These are phyloP conservation scores for Homarus gammarus DNA, from an alignment of 2,888 invertebrate species.

Conservation along the genomic window DNA sequence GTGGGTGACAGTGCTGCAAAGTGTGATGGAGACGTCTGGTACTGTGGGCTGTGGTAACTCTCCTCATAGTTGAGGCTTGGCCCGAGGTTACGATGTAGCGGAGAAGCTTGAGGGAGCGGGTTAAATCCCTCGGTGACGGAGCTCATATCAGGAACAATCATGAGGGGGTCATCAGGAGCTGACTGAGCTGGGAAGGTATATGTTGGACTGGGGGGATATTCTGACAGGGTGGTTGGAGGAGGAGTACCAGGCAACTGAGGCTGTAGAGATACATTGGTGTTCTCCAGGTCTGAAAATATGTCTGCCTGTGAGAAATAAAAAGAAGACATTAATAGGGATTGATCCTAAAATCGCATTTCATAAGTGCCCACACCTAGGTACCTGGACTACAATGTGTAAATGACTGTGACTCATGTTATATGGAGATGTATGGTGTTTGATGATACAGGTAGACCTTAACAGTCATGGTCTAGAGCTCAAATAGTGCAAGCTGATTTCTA, in stretches of 20 bases:
- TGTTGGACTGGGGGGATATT: conserved; percentile 63
- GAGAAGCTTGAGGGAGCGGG: conserved; percentile 43
- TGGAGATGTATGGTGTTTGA: no score
- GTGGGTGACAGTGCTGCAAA: conserved; percentile 60
- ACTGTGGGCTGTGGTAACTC: conserved; percentile 67
- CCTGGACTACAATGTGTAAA: no score
- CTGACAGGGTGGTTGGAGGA: conserved; percentile 62
- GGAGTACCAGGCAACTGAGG: conserved; percentile 62
- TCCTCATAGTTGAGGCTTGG: conserved; percentile 40
- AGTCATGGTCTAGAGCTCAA: no score
- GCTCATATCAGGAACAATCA: conserved; percentile 63
- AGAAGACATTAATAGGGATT: neutral
- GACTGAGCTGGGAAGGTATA: conserved; percentile 58
- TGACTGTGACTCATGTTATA: no score
- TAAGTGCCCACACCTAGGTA: no score
- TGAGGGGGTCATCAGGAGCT: conserved; percentile 53
- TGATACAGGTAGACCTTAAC: no score
- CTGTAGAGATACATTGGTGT: conserved; percentile 59
- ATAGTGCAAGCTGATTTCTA: no score
- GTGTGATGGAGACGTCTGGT: conserved; percentile 65
- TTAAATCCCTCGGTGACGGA: conserved; percentile 56
- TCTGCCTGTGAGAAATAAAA: conserved; percentile 51
- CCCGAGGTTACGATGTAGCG: conserved; percentile 17
- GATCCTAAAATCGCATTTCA: no score
- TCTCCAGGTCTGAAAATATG: conserved; percentile 65